Evolutionary conservation across 2,888 invertebrate genomes (phyloP), one percentile per base, ranked within the genome.

Genomic region (Drosophila differens): DNA sequence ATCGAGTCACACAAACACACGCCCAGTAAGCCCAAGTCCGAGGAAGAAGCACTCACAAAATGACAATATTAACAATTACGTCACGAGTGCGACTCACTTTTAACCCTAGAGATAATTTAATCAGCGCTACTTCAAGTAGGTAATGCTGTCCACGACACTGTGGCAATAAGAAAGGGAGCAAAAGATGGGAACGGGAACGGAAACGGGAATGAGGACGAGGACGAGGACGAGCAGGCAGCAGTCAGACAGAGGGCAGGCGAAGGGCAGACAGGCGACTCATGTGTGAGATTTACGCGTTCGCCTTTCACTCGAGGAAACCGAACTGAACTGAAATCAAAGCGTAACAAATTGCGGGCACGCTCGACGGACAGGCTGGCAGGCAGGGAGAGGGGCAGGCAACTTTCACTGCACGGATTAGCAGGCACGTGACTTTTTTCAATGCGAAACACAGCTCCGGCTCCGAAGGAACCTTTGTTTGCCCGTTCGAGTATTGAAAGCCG

Each of bases 391-490:
- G 44, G 51, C 54, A 41, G 39, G 62, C 76, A 80, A 80, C 81
- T 81, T 81, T 81, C 81, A 68, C 82, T 82, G 74, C 81, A 82
- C 80, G 88, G 89, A 89, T 82, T 83, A 82, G 63, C 68, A 69
- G 81, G 82, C 90, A 89, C 88, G 87, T 87, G 90, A 88, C 88
- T 89, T 80, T 81, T 83, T 84, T 67, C 76, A 80, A 73, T 76
- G 72, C 68, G 67, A 77, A 74, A 58, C 67, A 61, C 64, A 2
- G 47, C 47, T 47, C 62, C 69, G 55, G 66, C 52, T 52, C 51
- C 62, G 63, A 59, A 71, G 71, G 54, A 67, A 69, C 67, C 83
- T 70, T 85, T 84, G 81, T 81, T 74, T 60, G 66, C 28, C 55
- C 35, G 51, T 33, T 25, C 51, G 55, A 58, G 44, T 76, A 85